Percentiles rank a stretch among this genome's conserved stretches.
Evolutionary conservation across 2,113 vertebrate genomes (phyloP).

Genomic region (Tyrannus savana): DNA sequence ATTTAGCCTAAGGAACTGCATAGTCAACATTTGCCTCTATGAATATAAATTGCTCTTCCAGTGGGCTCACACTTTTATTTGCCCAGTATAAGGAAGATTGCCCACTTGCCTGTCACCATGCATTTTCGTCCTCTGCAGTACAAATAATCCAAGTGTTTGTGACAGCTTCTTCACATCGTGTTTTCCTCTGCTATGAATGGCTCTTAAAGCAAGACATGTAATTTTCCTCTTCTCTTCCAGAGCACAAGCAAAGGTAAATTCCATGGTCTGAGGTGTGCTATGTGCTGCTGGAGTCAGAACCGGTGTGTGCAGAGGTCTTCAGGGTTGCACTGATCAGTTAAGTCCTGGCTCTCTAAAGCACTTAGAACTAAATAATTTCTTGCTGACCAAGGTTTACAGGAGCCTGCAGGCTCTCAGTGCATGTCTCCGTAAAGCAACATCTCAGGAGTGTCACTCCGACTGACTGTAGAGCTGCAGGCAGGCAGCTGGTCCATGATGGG

Average conservation of each 20-base stretch:
- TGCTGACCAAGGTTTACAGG: neutral
- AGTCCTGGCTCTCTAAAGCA: neutral
- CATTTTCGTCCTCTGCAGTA: neutral
- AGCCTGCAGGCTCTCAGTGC: neutral
- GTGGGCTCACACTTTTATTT: neutral
- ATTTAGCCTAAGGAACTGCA: neutral
- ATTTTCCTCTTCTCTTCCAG: neutral
- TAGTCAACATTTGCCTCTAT: neutral
- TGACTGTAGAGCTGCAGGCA: neutral
- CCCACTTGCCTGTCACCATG: neutral
- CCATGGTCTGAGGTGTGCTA: neutral
- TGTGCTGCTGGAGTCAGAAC: neutral
- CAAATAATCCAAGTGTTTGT: neutral
- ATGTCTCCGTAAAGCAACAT: fast-evolving
- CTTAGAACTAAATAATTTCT: neutral
- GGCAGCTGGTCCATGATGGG: neutral
- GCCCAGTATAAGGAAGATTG: neutral
- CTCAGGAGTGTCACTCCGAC: fast-evolving
- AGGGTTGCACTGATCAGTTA: neutral
- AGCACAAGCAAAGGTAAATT: neutral
- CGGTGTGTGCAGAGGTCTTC: neutral
- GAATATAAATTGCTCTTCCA: neutral
- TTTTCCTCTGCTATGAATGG: neutral
- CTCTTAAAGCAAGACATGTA: neutral
- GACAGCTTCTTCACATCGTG: neutral